These are phyloP conservation scores for Drosophila meridiana DNA, from an alignment of 2,888 invertebrate species.

Conservation along the genomic window DNA sequence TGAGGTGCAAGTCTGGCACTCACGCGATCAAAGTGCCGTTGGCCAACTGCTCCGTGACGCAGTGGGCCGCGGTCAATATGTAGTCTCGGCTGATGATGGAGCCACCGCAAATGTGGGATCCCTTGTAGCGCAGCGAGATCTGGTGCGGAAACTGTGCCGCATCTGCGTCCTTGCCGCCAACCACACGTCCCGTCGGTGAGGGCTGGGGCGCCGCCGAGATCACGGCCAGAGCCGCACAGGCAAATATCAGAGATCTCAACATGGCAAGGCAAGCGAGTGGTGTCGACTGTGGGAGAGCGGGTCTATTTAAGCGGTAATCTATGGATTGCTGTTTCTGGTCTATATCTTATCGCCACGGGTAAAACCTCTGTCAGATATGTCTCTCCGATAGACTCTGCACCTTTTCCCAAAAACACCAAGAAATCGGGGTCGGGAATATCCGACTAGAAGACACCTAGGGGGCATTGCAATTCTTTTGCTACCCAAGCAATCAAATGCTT, in stretches of 20 bases:
- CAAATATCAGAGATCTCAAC: conserved; percentile 25
- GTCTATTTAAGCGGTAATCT: conserved; percentile 30
- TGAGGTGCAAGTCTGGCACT: conserved; percentile 19
- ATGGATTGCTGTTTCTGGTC: background rate
- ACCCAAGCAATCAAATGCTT: background rate
- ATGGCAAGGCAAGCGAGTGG: conserved; percentile 25
- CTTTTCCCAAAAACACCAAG: background rate
- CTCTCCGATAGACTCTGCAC: conserved; percentile 3
- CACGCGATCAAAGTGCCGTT: conserved; percentile 44
- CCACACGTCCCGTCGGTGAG: conserved; percentile 59
- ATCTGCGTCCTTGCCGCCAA: conserved; percentile 79
- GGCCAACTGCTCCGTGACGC: conserved; percentile 49
- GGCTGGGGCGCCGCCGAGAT: conserved; percentile 46
- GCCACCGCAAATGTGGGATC: conserved; percentile 74
- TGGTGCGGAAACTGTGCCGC: conserved; percentile 82
- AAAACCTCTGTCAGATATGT: conserved; percentile 3
- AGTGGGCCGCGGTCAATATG: conserved; percentile 75
- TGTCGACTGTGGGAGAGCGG: background rate
- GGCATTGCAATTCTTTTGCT: background rate
- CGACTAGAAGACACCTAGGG: too few species aligned
- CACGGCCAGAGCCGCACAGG: conserved; percentile 16
- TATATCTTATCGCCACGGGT: conserved; percentile 35
- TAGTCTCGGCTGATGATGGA: conserved; percentile 59
- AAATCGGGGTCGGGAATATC: background rate
- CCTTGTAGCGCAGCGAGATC: conserved; percentile 72